A percentile compares a stretch with the other conserved stretches of the same genome.
Evolutionary conservation across 2,113 vertebrate genomes (phyloP).

Genomic region (Limanda limanda): DNA sequence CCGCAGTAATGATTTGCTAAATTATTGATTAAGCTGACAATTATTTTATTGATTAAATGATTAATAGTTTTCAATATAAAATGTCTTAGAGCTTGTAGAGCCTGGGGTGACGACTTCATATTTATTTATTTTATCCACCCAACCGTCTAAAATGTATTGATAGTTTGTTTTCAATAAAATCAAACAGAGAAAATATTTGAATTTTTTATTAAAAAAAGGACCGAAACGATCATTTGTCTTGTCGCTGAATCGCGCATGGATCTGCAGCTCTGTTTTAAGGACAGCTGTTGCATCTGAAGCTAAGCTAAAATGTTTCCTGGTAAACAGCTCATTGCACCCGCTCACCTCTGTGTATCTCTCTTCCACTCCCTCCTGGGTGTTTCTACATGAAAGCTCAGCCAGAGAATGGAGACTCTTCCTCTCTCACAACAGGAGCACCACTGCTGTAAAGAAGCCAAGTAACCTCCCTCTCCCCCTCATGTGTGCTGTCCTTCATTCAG

Average conservation of each 20-base stretch:
- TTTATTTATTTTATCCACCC: no score
- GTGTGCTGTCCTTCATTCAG: conserved; percentile 18
- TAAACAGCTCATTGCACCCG: conserved; percentile 47
- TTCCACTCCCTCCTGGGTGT: conserved; percentile 50
- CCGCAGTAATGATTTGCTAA: background rate
- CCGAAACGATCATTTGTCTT: background rate
- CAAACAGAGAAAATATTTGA: no score
- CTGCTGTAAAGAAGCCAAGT: conserved; percentile 59
- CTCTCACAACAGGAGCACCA: conserved; percentile 65
- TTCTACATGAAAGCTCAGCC: conserved; percentile 61
- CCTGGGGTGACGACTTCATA: no score
- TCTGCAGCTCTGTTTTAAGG: conserved; percentile 5
- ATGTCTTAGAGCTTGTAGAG: no score
- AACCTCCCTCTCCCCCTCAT: conserved; percentile 5
- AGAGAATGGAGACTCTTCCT: conserved; percentile 63
- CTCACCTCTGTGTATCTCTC: conserved; percentile 54
- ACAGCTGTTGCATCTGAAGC: conserved; percentile 18
- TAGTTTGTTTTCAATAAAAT: no score
- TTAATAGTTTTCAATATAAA: background rate
- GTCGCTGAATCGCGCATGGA: background rate
- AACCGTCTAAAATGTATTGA: no score
- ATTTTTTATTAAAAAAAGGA: background rate
- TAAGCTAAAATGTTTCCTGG: conserved; percentile 34
- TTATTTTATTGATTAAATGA: background rate
- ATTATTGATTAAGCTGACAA: background rate